These are phyloP conservation scores for Eurystomus gularis DNA, from an alignment of 2,113 vertebrate species.

Conservation along the genomic window DNA sequence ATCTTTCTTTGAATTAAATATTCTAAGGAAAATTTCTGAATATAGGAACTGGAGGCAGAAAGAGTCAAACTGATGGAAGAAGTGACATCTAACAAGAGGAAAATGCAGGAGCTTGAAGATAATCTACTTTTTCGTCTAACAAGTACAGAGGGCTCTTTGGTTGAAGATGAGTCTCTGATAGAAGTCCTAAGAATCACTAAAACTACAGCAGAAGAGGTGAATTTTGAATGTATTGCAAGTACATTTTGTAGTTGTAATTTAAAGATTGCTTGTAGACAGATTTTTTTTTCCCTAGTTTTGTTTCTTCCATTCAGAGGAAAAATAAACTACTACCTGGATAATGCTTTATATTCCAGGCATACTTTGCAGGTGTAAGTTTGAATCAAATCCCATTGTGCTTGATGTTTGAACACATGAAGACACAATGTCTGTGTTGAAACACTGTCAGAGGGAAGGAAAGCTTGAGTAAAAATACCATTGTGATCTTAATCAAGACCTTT, in stretches of 20 bases:
- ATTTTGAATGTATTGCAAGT: background rate
- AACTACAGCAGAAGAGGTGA: constrained; percentile 82
- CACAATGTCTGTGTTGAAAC: background rate
- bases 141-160: constrained; percentile 82
- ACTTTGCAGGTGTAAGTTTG: background rate
- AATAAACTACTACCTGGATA: background rate
- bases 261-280: background rate
- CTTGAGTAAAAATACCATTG: background rate
- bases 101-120: constrained; percentile 86
- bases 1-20: background rate
- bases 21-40: background rate
- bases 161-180: constrained; percentile 84
- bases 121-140: constrained; percentile 81
- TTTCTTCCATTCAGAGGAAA: background rate
- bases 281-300: background rate
- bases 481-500: constrained; percentile 14
- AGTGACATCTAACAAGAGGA: constrained; percentile 83
- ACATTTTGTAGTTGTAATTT: background rate
- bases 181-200: constrained; percentile 82
- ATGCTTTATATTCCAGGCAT: background rate
- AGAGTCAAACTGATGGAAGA: constrained; percentile 82
- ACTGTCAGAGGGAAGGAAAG: background rate
- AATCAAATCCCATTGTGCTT: background rate
- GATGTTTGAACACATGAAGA: background rate
- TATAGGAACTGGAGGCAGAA: constrained; percentile 83